Base-by-base conservation (phyloP, 1,140 invertebrate genomes). In the Pectinophora gossypiella region DNA sequence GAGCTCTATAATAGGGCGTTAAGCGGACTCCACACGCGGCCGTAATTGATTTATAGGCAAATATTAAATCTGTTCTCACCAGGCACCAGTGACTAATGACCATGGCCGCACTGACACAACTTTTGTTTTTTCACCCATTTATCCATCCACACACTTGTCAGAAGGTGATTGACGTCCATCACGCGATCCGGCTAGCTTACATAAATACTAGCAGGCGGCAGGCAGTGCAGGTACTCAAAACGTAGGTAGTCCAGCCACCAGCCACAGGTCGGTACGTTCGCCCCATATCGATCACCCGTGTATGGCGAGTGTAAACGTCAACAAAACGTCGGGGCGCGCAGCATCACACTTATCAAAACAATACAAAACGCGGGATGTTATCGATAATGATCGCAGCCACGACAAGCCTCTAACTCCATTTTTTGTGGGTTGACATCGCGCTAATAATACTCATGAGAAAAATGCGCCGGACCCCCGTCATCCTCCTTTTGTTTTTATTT, bases 381-480 rank as follows among this genome's bases (percentile, higher is more conserved):
- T 76, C 72, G 83, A 84, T 78, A 83, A 76, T 61, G 76, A 86
- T 85, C 82, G 61, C 72, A 68, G 68, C 56, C 70, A 71, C 72
- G 68, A 77, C 76, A 72, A 80, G 66, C 67, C 72, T 78, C 81
- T 73, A 72, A 82, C 56, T 72, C 70, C 76, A 70, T 83, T 86
- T 84, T 86, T 86, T 83, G 77, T 84, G 56, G 69, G 72, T 82
- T 82, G 81, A 86, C 81, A 85, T 82, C 74, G 78, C 80, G 81
- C 83, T 86, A 86, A 84, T 86, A 86, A 86, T 86, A 86, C 80
- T 82, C 79, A 84, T 83, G 83, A 86, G 83, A 84, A 85, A 84
- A 85, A 86, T 83, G 80, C 72, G 80, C 73, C 61, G 75, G 78
- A 76, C 75, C 74, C 73, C 74, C 72, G 71, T 83, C 82, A 79